These are phyloP conservation scores for Candidula unifasciata DNA, from an alignment of 2,888 invertebrate genomes.

Conservation along the genomic window DNA sequence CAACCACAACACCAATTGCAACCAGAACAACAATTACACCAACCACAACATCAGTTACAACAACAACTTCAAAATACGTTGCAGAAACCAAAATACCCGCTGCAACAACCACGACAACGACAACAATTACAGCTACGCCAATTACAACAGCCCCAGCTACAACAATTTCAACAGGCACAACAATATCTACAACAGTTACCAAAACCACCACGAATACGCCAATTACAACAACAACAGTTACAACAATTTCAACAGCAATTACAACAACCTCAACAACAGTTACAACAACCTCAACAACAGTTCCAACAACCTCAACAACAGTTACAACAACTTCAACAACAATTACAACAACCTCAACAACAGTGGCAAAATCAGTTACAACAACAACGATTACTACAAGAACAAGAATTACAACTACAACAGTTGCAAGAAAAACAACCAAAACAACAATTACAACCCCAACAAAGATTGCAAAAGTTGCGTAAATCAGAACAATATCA, in stretches of 20 bases:
- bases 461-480: too few relatives aligned
- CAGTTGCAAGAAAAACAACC: background rate
- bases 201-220: background rate
- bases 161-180: background rate
- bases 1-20: background rate
- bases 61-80: background rate
- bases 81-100: background rate
- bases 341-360: background rate
- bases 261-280: slow-evolving; percentile 1
- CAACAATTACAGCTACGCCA: background rate
- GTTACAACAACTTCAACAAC: background rate
- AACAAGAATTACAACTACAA: background rate
- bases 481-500: too few relatives aligned
- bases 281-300: background rate
- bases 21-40: slow-evolving; percentile 6
- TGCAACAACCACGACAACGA: background rate
- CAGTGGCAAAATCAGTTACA: background rate
- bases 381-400: background rate
- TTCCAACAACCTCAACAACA: background rate
- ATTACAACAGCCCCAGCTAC: background rate
- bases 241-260: background rate
- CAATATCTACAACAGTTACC: background rate
- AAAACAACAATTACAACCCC: too few relatives aligned
- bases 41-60: background rate
- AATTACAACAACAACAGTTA: background rate